Evolutionary conservation across 2,113 vertebrate species (phyloP).

Genomic region (Malurus cyaneus): DNA sequence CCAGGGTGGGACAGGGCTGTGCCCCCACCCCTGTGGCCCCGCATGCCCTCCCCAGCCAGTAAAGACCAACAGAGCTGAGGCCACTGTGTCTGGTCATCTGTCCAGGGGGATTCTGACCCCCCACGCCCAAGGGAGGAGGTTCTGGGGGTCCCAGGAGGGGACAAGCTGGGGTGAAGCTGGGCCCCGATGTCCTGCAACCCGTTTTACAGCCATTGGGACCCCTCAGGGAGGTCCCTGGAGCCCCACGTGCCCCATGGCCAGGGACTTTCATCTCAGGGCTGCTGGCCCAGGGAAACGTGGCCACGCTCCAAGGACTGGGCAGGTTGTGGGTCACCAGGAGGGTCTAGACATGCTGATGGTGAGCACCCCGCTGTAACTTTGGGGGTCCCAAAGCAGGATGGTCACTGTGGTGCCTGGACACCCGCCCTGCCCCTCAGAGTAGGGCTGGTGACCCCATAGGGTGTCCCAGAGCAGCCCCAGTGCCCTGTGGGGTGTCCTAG

Average conservation of each 20-base stretch:
- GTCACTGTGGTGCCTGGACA: too few species aligned
- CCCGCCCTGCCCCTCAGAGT: too few species aligned
- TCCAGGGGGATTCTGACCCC: neutral
- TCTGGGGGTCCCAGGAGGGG: neutral
- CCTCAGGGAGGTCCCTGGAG: neutral
- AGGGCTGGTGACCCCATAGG: too few species aligned
- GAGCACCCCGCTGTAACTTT: neutral
- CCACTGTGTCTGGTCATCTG: neutral
- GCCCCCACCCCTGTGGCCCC: neutral
- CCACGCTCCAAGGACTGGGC: rapidly evolving
- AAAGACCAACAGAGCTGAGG: neutral
- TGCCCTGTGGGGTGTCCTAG: too few species aligned
- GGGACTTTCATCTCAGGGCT: neutral
- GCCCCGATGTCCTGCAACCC: neutral
- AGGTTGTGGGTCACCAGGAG: rapidly evolving
- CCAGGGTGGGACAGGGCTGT: neutral
- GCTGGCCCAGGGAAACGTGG: rapidly evolving
- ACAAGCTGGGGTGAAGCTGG: neutral
- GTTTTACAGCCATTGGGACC: rapidly evolving
- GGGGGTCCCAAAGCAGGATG: rapidly evolving
- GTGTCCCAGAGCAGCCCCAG: neutral
- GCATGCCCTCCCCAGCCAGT: neutral
- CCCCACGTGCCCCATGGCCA: neutral
- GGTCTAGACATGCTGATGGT: neutral
- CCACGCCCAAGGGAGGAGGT: neutral